Base-by-base conservation (phyloP, 1,140 invertebrate species). In the Pseudomyrmex pallidus region DNA sequence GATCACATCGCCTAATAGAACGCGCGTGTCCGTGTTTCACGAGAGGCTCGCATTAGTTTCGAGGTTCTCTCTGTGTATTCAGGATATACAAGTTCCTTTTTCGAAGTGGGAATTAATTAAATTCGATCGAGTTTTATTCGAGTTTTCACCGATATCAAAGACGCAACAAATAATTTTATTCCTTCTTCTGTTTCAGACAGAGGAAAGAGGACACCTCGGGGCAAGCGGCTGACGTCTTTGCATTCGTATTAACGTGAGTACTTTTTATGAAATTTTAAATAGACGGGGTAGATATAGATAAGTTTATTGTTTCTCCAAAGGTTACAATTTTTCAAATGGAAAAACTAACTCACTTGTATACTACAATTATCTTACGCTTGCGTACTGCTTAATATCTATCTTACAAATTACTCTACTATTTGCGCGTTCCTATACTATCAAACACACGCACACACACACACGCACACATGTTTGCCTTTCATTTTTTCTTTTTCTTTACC, bases 231-330 rank as follows among this genome's bases (percentile, higher is more conserved):
- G n/a, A 68, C 35, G n/a, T 46, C 66, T 59, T 35, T 22, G 35
- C n/a, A 48, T 57, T 15, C n/a, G 12, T 46, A 57, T 70, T 70
- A 78, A 78, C 20, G 76, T 78, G 15, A 78, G 76, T 78, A 78
- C 17, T 15, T 48, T 68, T 70, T 57, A 2, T 46, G 46, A 35
- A 35, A 59, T 48, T 68, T 20, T 2, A 0, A 50, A 2, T 50
- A 35, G n/a, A 62, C 25, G 46, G 22, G 0, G 0, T 46, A 2
- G 12, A 56, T 35, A 56, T 13, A 2, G 50, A 52, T 52, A 52
- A 35, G 35, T 35, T 35, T 7, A 35, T 35, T 35, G 35, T 35
- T 35, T 35, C 0, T 5, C 35, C 1, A 0, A 35, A 4, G 0
- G 25, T 25, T 25, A 25, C 25, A 25, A 25, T 1, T 35, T 35